Conservation (phyloP, 2,888 invertebrate species). For the Kuschelorhynchus macadamiae region DNA sequence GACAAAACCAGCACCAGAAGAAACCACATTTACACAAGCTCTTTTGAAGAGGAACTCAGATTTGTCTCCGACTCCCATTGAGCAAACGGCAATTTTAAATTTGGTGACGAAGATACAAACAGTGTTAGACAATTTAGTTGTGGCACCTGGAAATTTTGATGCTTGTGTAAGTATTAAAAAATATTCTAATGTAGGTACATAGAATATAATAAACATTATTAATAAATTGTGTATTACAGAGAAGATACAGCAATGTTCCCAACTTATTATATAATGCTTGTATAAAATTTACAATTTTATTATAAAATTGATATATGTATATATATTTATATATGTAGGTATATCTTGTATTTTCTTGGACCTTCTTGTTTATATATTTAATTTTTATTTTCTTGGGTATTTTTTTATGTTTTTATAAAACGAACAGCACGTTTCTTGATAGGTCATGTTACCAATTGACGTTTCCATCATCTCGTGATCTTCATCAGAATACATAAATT, state of each 20-base stretch:
- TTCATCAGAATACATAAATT: no score
- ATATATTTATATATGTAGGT: background rate
- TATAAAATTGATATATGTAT: background rate
- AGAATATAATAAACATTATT: no score
- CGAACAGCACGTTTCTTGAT: no score
- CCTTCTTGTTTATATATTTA: no score
- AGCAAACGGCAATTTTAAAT: conserved; percentile 93
- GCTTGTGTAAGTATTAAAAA: conserved; percentile 92
- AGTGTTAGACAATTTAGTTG: conserved; percentile 93
- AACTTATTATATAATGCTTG: no score
- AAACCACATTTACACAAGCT: conserved; percentile 89
- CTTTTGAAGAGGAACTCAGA: conserved; percentile 93
- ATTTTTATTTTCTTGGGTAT: no score
- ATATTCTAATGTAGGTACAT: no score
- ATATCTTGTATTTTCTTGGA: background rate
- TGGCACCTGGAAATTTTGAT: conserved; percentile 93
- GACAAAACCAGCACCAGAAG: conserved; percentile 86
- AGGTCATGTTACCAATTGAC: no score
- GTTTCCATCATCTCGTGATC: no score
- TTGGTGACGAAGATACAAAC: conserved; percentile 96
- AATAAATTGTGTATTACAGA: no score
- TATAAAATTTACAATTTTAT: background rate
- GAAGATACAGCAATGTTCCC: no score
- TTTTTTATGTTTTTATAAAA: no score
- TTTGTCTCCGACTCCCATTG: conserved; percentile 90